These are phyloP conservation scores for Parasteatoda tepidariorum DNA, from an alignment of 1,140 invertebrate genomes.

Conservation along the genomic window DNA sequence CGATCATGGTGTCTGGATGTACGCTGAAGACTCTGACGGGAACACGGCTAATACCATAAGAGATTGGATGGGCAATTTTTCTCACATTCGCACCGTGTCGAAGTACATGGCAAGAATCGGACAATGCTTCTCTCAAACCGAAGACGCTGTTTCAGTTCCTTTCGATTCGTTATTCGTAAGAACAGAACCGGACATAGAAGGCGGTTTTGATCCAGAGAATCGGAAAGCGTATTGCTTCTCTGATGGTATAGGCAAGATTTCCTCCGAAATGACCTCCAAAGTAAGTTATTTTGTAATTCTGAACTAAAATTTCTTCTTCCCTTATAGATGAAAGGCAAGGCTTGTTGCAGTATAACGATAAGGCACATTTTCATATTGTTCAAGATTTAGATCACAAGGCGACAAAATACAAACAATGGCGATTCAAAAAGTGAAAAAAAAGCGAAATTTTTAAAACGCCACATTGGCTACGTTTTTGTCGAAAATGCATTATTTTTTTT, in stretches of 20 bases:
- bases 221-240: constrained; percentile 59
- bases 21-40: constrained; percentile 63
- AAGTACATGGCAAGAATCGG: constrained; percentile 66
- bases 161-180: not conserved
- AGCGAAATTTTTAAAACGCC: no score
- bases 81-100: constrained; percentile 63
- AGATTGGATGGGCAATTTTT: constrained; percentile 65
- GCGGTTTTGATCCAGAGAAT: constrained; percentile 38
- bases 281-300: no score
- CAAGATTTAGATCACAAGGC: no score
- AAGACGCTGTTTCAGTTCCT: constrained; percentile 51
- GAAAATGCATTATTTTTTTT: no score
- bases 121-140: constrained; percentile 65
- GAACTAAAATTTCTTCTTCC: no score
- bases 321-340: no score
- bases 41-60: constrained; percentile 59
- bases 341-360: no score
- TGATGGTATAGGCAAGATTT: constrained; percentile 61
- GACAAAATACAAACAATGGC: no score
- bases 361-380: no score
- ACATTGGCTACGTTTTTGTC: no score
- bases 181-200: constrained; percentile 37
- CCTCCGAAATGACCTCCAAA: constrained; percentile 19
- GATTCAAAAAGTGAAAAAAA: no score
- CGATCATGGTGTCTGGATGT: constrained; percentile 66